A percentile compares a stretch with the other conserved stretches of the same genome.
Evolutionary conservation across 2,888 invertebrate genomes (phyloP).

Genomic region (Trypoxylon attenuatum): DNA sequence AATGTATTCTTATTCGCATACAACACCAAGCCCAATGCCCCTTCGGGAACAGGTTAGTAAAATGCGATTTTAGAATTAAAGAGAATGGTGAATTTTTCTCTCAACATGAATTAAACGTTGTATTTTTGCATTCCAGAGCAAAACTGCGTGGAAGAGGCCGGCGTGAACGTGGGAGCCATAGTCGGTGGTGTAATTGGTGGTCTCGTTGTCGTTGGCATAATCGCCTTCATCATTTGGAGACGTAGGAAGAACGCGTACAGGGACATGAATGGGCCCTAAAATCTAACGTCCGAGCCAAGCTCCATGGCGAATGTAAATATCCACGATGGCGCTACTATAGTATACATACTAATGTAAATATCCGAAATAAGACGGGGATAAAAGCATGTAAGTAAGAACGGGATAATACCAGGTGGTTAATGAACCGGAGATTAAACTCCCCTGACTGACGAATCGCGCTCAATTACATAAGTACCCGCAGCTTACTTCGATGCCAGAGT

Average conservation of each 20-base stretch:
- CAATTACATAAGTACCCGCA: no score
- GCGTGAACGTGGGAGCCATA: constrained; percentile 35
- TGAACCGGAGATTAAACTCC: no score
- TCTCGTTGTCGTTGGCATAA: constrained; percentile 22
- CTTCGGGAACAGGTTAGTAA: constrained; percentile 42
- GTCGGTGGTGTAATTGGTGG: constrained; percentile 44
- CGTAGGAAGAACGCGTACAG: constrained; percentile 26
- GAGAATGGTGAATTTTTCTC: background rate
- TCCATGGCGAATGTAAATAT: no score
- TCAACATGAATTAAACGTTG: background rate
- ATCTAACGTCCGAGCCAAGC: no score
- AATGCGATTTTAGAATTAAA: background rate
- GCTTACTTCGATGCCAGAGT: no score
- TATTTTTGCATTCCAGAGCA: constrained; percentile 46
- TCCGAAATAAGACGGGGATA: no score
- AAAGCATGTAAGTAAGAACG: no score
- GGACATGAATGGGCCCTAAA: constrained; percentile 43
- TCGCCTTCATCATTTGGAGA: constrained; percentile 32
- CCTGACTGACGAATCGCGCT: no score
- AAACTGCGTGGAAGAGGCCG: constrained; percentile 31
- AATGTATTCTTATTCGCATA: constrained; percentile 53
- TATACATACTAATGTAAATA: no score
- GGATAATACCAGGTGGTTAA: no score
- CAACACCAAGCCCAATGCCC: constrained; percentile 32
- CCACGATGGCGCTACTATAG: no score